Evolutionary conservation across 2,888 invertebrate genomes (phyloP).

Genomic region (Orthonevra nobilis): DNA sequence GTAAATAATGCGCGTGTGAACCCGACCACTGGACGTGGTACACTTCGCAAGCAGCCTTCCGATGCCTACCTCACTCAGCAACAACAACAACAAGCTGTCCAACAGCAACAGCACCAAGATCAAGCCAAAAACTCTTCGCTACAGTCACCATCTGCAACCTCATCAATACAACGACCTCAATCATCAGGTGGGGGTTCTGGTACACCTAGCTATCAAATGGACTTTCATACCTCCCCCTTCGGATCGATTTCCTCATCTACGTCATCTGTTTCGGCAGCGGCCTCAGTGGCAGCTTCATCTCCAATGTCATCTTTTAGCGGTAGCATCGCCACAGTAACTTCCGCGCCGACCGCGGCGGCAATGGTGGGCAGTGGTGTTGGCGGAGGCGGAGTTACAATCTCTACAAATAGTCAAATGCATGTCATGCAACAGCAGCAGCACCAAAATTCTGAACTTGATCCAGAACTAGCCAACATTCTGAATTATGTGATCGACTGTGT

Average conservation of each 20-base stretch:
- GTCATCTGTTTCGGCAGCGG: constrained; percentile 59
- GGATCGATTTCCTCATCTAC: constrained; percentile 78
- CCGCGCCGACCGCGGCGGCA: constrained; percentile 50
- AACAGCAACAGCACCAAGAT: constrained; percentile 74
- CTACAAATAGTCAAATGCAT: constrained; percentile 71
- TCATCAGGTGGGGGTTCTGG: constrained; percentile 61
- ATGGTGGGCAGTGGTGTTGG: constrained; percentile 50
- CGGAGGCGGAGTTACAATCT: constrained; percentile 56
- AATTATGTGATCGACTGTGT: constrained; percentile 92
- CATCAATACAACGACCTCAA: constrained; percentile 72
- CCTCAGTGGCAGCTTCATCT: constrained; percentile 54
- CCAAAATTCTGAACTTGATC: constrained; percentile 81
- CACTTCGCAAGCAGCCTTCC: constrained; percentile 76
- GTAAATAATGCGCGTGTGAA: constrained; percentile 58
- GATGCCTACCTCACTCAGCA: constrained; percentile 79
- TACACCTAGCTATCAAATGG: constrained; percentile 53
- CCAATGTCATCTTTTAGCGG: constrained; percentile 79
- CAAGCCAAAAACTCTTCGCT: constrained; percentile 73
- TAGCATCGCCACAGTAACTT: constrained; percentile 71
- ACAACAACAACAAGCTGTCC: constrained; percentile 70
- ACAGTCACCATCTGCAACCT: constrained; percentile 71
- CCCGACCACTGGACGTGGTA: constrained; percentile 57
- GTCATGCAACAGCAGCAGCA: constrained; percentile 72
- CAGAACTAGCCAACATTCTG: constrained; percentile 89
- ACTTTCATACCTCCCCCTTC: constrained; percentile 73